These are phyloP conservation scores for Dugesia japonica DNA, from an alignment of 2,888 invertebrate species.

Conservation along the genomic window DNA sequence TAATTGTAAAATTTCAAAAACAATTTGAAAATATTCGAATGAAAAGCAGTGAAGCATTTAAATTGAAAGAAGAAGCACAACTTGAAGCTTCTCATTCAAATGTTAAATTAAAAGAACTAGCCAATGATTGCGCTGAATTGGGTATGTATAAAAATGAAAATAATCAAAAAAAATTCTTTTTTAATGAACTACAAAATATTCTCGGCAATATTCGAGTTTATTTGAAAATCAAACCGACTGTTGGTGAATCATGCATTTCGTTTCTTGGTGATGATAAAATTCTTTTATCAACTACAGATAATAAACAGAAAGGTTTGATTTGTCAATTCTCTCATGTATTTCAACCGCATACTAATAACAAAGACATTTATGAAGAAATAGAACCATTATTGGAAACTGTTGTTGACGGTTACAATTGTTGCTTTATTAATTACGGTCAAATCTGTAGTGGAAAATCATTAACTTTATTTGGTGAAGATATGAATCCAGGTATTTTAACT, in stretches of 20 bases:
- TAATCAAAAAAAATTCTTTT: not conserved
- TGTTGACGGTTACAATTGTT: slow-evolving; percentile 23
- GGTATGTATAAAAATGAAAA: slow-evolving; percentile 20
- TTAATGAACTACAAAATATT: slow-evolving; percentile 11
- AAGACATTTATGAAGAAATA: slow-evolving; percentile 14
- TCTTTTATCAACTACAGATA: not conserved
- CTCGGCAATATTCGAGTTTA: slow-evolving; percentile 12
- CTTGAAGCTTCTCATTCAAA: slow-evolving; percentile 11
- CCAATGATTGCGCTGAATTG: not conserved
- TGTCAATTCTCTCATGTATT: slow-evolving; percentile 12
- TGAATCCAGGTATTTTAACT: not conserved
- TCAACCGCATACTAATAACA: not conserved
- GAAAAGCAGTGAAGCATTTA: not conserved
- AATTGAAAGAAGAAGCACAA: slow-evolving; percentile 1
- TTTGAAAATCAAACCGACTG: slow-evolving; percentile 21
- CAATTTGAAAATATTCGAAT: slow-evolving; percentile 25
- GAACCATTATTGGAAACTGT: not conserved
- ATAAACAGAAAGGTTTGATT: not conserved
- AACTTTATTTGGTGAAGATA: not conserved
- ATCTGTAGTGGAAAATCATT: not conserved
- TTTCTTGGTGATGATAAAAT: slow-evolving; percentile 14
- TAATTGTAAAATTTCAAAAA: slow-evolving; percentile 4
- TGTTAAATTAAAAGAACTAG: not conserved
- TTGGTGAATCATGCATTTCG: slow-evolving; percentile 23
- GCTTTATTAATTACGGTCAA: slow-evolving; percentile 24